phyloP scores from a whole-genome alignment of 2,888 invertebrate species.

The Hemithea aestivaria region DNA sequence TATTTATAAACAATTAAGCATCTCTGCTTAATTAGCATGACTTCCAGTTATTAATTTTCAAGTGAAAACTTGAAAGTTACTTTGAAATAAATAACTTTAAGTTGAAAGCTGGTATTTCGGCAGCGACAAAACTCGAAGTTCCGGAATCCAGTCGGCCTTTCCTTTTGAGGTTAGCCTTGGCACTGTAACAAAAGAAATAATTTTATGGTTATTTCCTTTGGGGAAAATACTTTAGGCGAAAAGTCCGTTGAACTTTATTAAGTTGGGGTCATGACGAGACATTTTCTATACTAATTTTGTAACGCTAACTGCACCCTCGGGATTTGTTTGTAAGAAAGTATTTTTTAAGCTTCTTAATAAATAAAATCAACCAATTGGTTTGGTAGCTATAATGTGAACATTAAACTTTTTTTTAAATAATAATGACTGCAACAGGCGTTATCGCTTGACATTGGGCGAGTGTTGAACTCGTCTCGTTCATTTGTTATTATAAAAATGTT shows the following conservation, averaged over 20 bases:
- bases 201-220: constrained; percentile 20
- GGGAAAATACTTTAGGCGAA: constrained; percentile 10
- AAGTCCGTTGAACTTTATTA: constrained; percentile 1
- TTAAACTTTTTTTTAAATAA: too few relatives aligned
- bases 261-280: neutral
- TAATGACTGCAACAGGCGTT: too few relatives aligned
- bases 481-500: too few relatives aligned
- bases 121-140: constrained; percentile 19
- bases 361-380: too few relatives aligned
- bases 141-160: constrained; percentile 13
- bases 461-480: too few relatives aligned
- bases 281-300: neutral
- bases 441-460: too few relatives aligned
- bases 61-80: constrained; percentile 6
- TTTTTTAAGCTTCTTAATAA: too few relatives aligned
- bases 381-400: too few relatives aligned
- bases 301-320: too few relatives aligned
- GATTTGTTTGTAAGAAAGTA: too few relatives aligned
- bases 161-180: constrained; percentile 10
- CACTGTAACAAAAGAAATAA: constrained; percentile 28
- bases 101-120: constrained; percentile 14
- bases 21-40: too few relatives aligned
- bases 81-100: constrained; percentile 12
- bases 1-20: too few relatives aligned
- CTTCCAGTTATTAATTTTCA: constrained; percentile 3